Evolutionary conservation across 2,888 invertebrate species (phyloP).

Genomic region (Lasioglossum pauxillum): DNA sequence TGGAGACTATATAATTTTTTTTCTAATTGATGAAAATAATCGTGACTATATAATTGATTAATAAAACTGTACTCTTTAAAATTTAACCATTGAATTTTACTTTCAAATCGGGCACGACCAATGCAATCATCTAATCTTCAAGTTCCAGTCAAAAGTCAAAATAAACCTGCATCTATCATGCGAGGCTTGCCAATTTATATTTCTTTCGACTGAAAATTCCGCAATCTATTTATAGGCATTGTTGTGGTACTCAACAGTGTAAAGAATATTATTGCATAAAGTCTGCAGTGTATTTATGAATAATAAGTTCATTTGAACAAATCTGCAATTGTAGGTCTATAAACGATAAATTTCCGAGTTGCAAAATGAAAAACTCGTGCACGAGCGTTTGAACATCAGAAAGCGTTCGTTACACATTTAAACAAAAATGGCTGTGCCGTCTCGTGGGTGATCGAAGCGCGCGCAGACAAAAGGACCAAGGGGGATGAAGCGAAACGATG

Average conservation of each 20-base stretch:
- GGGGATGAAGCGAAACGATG: slow-evolving; percentile 31
- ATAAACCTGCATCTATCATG: too few species aligned
- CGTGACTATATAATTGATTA: too few species aligned
- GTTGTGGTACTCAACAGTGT: neutral
- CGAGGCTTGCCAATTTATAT: too few species aligned
- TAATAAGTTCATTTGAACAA: neutral
- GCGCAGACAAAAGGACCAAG: slow-evolving; percentile 53
- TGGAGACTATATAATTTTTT: too few species aligned
- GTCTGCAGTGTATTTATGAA: neutral
- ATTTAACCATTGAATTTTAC: too few species aligned
- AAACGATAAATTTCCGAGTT: neutral
- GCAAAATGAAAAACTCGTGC: neutral
- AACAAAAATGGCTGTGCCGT: neutral
- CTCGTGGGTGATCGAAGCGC: slow-evolving; percentile 32
- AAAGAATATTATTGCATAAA: neutral
- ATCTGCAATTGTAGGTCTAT: neutral
- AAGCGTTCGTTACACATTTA: neutral
- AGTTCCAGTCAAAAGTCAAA: too few species aligned
- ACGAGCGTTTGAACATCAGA: neutral
- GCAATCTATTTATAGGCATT: too few species aligned
- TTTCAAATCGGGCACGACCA: too few species aligned
- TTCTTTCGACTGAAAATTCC: too few species aligned
- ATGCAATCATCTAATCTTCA: too few species aligned
- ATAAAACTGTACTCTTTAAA: too few species aligned
- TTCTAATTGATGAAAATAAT: too few species aligned